A percentile compares a stretch with the other conserved stretches of the same genome.
These are phyloP conservation scores for Sipha flava DNA, from an alignment of 1,140 invertebrate species.

Conservation along the genomic window DNA sequence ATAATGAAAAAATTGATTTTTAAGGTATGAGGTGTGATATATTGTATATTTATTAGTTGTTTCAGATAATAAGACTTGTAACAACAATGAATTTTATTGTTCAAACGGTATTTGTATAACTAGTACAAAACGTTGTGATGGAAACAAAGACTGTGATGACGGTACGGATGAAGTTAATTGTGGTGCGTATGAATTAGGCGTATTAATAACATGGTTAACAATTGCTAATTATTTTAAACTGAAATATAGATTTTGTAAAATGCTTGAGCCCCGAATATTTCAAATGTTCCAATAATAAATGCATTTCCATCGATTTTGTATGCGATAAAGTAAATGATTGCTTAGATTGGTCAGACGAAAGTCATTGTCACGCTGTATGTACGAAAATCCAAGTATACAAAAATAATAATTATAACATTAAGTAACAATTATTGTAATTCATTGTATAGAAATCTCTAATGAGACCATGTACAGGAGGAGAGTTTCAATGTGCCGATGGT, in stretches of 20 bases:
- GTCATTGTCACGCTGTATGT: background rate
- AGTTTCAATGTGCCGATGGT: conserved; percentile 48
- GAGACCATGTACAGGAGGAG: background rate
- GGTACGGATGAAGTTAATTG: conserved; percentile 44
- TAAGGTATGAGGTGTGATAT: too few species aligned
- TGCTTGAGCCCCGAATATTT: background rate
- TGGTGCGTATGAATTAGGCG: background rate
- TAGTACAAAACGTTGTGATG: conserved; percentile 46
- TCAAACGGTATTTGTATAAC: conserved; percentile 47
- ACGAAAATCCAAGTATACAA: background rate
- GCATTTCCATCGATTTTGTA: conserved; percentile 43
- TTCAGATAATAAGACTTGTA: background rate
- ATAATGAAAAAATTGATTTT: background rate
- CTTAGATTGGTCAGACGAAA: conserved; percentile 53
- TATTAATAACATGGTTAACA: background rate
- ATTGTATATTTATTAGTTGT: background rate
- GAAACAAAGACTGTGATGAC: conserved; percentile 47
- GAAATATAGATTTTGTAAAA: background rate
- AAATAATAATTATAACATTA: background rate
- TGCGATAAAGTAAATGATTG: conserved; percentile 61
- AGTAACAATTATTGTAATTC: background rate
- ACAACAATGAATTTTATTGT: conserved; percentile 46
- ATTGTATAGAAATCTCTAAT: background rate
- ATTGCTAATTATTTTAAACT: background rate
- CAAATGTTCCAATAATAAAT: conserved; percentile 45